Percentiles rank a stretch among this genome's conserved stretches.
Evolutionary conservation across 1,140 invertebrate species (phyloP).

Genomic region (Odontomachus brunneus): DNA sequence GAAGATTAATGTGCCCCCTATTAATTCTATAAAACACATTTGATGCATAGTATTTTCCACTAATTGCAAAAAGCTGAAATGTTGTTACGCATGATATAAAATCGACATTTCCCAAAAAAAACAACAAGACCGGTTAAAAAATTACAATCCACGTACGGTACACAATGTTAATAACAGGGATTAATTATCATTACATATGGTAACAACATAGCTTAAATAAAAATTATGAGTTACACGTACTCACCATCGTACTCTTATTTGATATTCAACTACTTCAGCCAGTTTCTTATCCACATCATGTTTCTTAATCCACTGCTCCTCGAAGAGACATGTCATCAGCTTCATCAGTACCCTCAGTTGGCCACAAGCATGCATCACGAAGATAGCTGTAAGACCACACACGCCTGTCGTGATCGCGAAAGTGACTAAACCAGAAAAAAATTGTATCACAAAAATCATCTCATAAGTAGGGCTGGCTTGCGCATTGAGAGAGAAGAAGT

Average conservation of each 20-base stretch:
- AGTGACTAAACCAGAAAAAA: slow-evolving; percentile 65
- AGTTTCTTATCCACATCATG: background rate
- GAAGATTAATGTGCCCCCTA: too few species aligned
- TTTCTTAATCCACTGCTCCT: background rate
- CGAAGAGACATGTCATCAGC: slow-evolving; percentile 13
- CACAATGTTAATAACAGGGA: too few species aligned
- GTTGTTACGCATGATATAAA: background rate
- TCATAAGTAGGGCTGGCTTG: slow-evolving; percentile 68
- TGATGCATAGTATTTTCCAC: slow-evolving; percentile 72
- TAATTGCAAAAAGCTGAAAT: slow-evolving; percentile 63
- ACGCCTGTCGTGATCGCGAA: slow-evolving; percentile 67
- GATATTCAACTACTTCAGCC: slow-evolving; percentile 36
- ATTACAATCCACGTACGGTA: too few species aligned
- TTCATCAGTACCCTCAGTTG: slow-evolving; percentile 64
- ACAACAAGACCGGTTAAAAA: too few species aligned
- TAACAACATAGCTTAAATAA: too few species aligned
- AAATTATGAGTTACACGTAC: too few species aligned
- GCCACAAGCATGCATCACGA: slow-evolving; percentile 69
- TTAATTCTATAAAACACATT: slow-evolving; percentile 67
- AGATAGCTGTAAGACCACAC: slow-evolving; percentile 65
- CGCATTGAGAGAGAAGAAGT: slow-evolving; percentile 58
- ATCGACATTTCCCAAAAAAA: too few species aligned
- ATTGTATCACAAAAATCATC: slow-evolving; percentile 66
- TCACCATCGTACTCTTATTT: slow-evolving; percentile 48
- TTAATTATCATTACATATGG: background rate